Base-by-base conservation (phyloP, 1,140 invertebrate species). In the Dysdera silvatica region DNA sequence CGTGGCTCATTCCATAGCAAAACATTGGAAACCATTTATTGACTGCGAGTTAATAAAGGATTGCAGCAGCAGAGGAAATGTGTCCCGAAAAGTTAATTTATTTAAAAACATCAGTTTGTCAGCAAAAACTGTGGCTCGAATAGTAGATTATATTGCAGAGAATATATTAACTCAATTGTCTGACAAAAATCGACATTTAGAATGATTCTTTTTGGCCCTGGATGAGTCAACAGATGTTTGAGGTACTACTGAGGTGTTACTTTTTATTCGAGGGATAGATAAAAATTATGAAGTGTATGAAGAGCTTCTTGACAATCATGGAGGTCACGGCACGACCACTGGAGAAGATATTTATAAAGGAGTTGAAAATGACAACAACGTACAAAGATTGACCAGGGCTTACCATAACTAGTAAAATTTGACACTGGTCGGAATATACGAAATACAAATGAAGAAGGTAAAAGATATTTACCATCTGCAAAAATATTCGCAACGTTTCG, bases 11-110 rank as follows among this genome's bases (percentile, higher is more conserved):
- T 51, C 55, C n/a, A 66, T 66, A 63, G 72, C 69, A 58, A 73
- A 73, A 62, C 51, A 63, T 70, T 60, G 69, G 49, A 71, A 73
- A 68, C 68, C 69, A 66, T 75, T 74, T 68, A 69, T 70, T 53
- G 72, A 74, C 60, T 70, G 68, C 48, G 69, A 74, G 45, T 72
- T 45, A 60, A 73, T 52, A 74, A 74, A 72, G 45, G 69, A 65
- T 73, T 37, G 66, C 69, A 67, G 72, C 71, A 61, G 73, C 66
- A 48, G 66, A 73, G 67, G 65, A 71, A 68, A 66, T 74, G 33
- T 71, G 71, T 69, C 71, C 71, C 32, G 60, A 69, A 63, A 69
- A 63, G 60, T 43, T 54, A 45, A 67, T 16, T 52, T 60, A 49
- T 47, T 67, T 28, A 31, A 64, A 61, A 56, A 58, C 31, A 52